These are phyloP conservation scores for Cebus imitator DNA, from an alignment of 2,113 vertebrate genomes.

Conservation along the genomic window DNA sequence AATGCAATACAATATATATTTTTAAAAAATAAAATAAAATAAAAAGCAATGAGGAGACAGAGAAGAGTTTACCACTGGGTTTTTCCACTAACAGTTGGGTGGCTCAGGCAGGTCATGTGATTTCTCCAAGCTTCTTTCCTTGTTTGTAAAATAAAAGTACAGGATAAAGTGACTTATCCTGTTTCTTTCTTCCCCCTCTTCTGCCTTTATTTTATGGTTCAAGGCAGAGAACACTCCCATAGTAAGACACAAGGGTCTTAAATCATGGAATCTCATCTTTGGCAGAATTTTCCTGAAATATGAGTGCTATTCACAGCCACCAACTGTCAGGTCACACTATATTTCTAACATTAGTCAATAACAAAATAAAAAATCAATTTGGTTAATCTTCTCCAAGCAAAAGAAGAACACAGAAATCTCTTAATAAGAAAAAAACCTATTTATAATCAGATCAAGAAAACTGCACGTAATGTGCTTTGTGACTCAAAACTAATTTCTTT, in stretches of 20 bases:
- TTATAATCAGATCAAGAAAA: conserved; percentile 44
- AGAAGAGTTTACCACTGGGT: background rate
- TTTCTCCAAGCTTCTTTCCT: background rate
- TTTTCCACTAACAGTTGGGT: background rate
- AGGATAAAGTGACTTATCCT: background rate
- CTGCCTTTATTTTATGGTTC: background rate
- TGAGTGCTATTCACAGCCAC: accelerated
- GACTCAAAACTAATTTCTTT: conserved; percentile 50
- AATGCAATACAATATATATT: no score
- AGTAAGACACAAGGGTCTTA: accelerated
- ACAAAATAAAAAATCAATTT: conserved; percentile 56
- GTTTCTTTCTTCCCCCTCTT: no score
- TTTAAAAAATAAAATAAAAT: no score
- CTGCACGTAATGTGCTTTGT: background rate
- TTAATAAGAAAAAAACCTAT: conserved; percentile 39
- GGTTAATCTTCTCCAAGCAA: conserved; percentile 62
- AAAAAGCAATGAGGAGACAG: background rate
- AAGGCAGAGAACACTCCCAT: background rate
- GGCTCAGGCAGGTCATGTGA: no score
- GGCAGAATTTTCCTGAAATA: accelerated
- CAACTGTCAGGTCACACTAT: accelerated
- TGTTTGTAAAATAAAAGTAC: background rate
- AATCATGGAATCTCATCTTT: accelerated
- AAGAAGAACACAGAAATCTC: conserved; percentile 66
- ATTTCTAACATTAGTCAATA: background rate